phyloP scores from a whole-genome alignment of 2,797 vertebrate genomes.

The Helicolenus hilgendorfi region DNA sequence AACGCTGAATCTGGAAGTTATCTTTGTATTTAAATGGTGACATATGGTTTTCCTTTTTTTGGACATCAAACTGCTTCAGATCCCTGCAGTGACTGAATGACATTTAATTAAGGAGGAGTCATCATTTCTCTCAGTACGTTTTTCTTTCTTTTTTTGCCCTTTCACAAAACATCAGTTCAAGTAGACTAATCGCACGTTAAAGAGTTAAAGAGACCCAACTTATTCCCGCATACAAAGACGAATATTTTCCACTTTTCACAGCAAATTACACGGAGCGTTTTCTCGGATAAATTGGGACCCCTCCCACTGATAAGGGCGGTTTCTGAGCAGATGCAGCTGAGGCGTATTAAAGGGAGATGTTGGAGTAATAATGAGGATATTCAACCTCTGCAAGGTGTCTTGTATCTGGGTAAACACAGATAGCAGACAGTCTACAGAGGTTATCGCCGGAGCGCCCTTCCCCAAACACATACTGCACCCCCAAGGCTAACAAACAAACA shows the following conservation, averaged over 20 bases:
- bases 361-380: conserved; percentile 85
- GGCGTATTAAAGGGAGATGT: conserved; percentile 81
- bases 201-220: conserved; percentile 82
- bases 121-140: conserved; percentile 59
- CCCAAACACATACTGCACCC: conserved; percentile 83
- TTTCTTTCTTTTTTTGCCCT: conserved; percentile 78
- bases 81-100: conserved; percentile 81
- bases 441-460: conserved; percentile 80
- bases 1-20: conserved; percentile 69
- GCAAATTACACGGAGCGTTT: conserved; percentile 85
- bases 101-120: conserved; percentile 86
- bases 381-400: conserved; percentile 83
- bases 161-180: conserved; percentile 83
- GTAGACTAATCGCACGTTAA: conserved; percentile 86
- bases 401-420: conserved; percentile 88
- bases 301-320: conserved; percentile 82
- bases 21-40: conserved; percentile 80
- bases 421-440: conserved; percentile 86
- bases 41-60: conserved; percentile 79
- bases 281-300: conserved; percentile 84
- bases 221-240: conserved; percentile 77
- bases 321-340: conserved; percentile 74
- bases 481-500: conserved; percentile 89
- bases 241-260: conserved; percentile 84
- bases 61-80: conserved; percentile 77